Evolutionary conservation across 2,797 vertebrate species (phyloP), one percentile per base, ranked within the genome.

Genomic region (Crenuchus spilurus): DNA sequence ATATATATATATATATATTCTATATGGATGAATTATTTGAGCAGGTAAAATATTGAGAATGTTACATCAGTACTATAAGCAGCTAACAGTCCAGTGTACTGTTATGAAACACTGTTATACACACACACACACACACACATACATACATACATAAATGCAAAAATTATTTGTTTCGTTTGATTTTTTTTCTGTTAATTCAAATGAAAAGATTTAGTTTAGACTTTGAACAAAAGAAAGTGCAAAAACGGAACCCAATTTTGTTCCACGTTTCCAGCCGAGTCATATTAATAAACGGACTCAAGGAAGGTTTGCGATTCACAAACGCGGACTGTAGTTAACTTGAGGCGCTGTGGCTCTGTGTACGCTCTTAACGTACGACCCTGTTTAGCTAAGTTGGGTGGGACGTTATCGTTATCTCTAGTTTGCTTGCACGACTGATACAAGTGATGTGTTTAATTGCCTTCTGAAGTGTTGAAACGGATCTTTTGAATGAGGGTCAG

Each of bases 301-400:
- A 42, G 77, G n/a, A 68, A 22, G 1, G 3, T 33, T 46, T 4
- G 2, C 2, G 2, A 82, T 82, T 79, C 77, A 49, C 80, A 63
- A 65, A 30, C 20, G 7, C 11, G 6, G 51, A 6, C 62, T 35
- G 31, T 14, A 16, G 3, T 41, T 13, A 3, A 8, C 6, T 3
- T 14, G 9, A 28, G 39, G 16, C 31, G 0, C 3, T 2, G 3
- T 2, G 5, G 0, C 2, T 35, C 16, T 8, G 0, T 2, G 28
- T 74, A 60, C 71, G 3, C 18, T 54, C 13, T 24, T 48, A 16
- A 1, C 77, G 80, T 69, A 71, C 6, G 0, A 14, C 0, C 10
- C 18, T 6, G 22, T 10, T 66, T 16, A 31, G 4, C 37, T 1
- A 0, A 7, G 6, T 11, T 24, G 68, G 75, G 68, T 52, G 44